phyloP scores from a whole-genome alignment of 2,888 invertebrate genomes.

The Drosophila formosana region DNA sequence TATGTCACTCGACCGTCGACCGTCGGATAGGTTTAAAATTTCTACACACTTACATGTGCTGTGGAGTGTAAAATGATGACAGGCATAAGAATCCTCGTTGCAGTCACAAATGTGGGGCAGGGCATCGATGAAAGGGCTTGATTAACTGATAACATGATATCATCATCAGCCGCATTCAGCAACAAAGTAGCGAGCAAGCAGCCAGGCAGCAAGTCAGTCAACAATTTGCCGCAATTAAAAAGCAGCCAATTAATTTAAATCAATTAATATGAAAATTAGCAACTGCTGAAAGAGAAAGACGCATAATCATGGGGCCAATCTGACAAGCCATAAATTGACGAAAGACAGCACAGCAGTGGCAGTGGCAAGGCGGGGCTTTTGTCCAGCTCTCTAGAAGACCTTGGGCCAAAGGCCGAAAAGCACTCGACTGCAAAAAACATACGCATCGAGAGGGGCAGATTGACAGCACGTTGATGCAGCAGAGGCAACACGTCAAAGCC shows the following conservation, averaged over 20 bases:
- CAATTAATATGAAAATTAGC: conserved; percentile 27
- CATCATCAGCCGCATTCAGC: conserved; percentile 15
- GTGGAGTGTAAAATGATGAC: conserved; percentile 28
- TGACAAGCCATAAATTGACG: conserved; percentile 46
- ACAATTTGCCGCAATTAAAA: neutral
- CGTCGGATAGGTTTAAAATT: conserved; percentile 23
- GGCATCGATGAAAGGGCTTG: neutral
- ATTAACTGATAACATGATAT: conserved; percentile 22
- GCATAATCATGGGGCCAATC: conserved; percentile 31
- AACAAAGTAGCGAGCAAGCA: neutral
- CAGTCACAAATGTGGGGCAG: neutral
- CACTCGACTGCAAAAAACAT: conserved; percentile 5
- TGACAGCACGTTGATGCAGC: conserved; percentile 14
- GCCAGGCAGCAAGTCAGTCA: neutral
- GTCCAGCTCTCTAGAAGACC: conserved; percentile 18
- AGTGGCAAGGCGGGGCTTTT: neutral
- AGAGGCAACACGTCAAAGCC: conserved; percentile 1
- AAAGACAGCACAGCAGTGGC: conserved; percentile 21
- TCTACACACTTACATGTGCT: conserved; percentile 11
- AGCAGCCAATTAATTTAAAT: conserved; percentile 14
- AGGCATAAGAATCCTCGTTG: conserved; percentile 4
- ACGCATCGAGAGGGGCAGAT: neutral
- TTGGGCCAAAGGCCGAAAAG: conserved; percentile 16
- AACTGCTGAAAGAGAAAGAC: conserved; percentile 1
- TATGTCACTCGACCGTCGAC: conserved; percentile 48